Evolutionary conservation across 2,888 invertebrate genomes (phyloP).

Genomic region (Tiliacea aurago): DNA sequence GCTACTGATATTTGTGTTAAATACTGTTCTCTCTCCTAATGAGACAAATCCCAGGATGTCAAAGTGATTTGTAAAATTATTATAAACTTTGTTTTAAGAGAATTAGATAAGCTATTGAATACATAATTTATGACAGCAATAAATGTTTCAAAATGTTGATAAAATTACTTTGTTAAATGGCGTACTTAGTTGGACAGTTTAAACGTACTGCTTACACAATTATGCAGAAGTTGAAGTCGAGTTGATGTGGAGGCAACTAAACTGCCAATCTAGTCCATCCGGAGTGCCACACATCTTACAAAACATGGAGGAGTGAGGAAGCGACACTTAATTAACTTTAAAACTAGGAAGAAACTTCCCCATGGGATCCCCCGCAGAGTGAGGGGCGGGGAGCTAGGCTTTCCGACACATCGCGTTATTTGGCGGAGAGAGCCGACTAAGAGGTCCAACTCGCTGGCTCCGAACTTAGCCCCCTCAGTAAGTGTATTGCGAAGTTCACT

Average conservation of each 20-base stretch:
- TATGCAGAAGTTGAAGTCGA: slow-evolving; percentile 67
- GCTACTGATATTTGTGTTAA: slow-evolving; percentile 10
- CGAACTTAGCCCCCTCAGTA: slow-evolving; percentile 75
- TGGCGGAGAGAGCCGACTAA: slow-evolving; percentile 71
- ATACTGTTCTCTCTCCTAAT: slow-evolving; percentile 5
- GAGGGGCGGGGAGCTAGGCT: slow-evolving; percentile 65
- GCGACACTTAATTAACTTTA: slow-evolving; percentile 85
- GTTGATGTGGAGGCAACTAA: slow-evolving; percentile 65
- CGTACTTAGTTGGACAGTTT: slow-evolving; percentile 51
- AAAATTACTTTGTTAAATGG: slow-evolving; percentile 43
- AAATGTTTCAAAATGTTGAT: slow-evolving; percentile 51
- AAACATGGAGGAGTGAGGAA: slow-evolving; percentile 73
- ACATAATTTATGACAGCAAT: slow-evolving; percentile 30
- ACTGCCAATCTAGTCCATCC: slow-evolving; percentile 75
- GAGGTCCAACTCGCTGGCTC: slow-evolving; percentile 80
- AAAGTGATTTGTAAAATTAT: slow-evolving; percentile 50
- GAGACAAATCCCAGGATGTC: slow-evolving; percentile 28
- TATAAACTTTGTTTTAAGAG: slow-evolving; percentile 38
- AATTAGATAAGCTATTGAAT: slow-evolving; percentile 42
- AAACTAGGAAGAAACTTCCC: slow-evolving; percentile 81
- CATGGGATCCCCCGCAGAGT: slow-evolving; percentile 48
- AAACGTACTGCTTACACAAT: slow-evolving; percentile 59
- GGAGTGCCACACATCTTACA: slow-evolving; percentile 76
- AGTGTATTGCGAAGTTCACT: slow-evolving; percentile 81
- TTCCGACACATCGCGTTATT: slow-evolving; percentile 77